Evolutionary conservation across 2,888 invertebrate species (phyloP).

Genomic region (Melipona bicolor): DNA sequence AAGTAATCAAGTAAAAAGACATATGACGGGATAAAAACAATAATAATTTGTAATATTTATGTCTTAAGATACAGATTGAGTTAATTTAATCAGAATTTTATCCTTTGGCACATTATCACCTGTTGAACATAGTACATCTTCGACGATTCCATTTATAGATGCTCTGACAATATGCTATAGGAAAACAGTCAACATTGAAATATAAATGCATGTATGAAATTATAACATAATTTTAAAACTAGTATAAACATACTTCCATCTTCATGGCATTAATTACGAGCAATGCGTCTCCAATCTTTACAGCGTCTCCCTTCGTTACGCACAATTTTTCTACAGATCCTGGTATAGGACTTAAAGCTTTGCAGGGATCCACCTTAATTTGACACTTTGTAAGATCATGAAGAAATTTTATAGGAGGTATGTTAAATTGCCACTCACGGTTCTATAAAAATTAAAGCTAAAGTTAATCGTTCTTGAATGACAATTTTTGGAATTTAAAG

Average conservation of each 20-base stretch:
- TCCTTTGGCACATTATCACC: conserved; percentile 95
- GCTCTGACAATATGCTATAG: conserved; percentile 94
- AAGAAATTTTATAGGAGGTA: conserved; percentile 87
- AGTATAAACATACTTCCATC: conserved; percentile 91
- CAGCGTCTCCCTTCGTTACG: conserved; percentile 92
- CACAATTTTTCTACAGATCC: conserved; percentile 96
- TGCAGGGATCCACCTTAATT: conserved; percentile 82
- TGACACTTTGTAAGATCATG: conserved; percentile 83
- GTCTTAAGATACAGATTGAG: conserved; percentile 24
- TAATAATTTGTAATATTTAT: neutral
- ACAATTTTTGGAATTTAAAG: neutral
- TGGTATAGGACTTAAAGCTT: conserved; percentile 96
- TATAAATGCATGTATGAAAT: neutral
- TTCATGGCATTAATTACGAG: conserved; percentile 99
- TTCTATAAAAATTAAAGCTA: conserved; percentile 84
- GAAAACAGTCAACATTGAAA: conserved; percentile 46
- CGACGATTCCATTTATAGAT: conserved; percentile 90
- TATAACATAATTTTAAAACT: neutral
- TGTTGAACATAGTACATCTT: conserved; percentile 88
- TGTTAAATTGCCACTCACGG: conserved; percentile 88
- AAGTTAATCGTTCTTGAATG: neutral
- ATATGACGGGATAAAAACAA: neutral
- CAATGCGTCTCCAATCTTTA: conserved; percentile 94
- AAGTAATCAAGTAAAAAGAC: neutral
- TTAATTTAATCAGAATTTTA: conserved; percentile 81